These are phyloP conservation scores for Zoanthus solanderi DNA, from an alignment of 92 coral and sea anemone genomes.

Conservation along the genomic window DNA sequence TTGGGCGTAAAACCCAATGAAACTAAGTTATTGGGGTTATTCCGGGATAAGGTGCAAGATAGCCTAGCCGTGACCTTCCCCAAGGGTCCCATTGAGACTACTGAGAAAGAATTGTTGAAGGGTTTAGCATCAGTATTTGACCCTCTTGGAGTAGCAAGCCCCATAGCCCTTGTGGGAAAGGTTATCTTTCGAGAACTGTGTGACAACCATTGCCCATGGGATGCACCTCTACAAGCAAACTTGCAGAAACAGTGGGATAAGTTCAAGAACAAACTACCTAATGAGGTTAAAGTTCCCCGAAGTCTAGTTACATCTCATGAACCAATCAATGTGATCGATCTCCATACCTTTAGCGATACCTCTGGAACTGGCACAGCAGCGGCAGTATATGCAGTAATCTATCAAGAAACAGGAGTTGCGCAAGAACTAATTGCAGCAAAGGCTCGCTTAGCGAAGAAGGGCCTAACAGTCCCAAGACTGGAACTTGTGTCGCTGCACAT, in stretches of 20 bases:
- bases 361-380: neutral
- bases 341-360: conserved; percentile 63
- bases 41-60: conserved; percentile 48
- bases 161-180: conserved; percentile 62
- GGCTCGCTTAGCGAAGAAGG: conserved; percentile 56
- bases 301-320: conserved; percentile 46
- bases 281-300: conserved; percentile 41
- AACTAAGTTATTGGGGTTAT: conserved; percentile 57
- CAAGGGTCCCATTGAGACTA: conserved; percentile 30
- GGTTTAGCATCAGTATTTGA: conserved; percentile 52
- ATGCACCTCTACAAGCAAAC: conserved; percentile 24
- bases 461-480: conserved; percentile 50
- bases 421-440: conserved; percentile 63
- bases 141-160: conserved; percentile 59
- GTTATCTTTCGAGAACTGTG: conserved; percentile 33
- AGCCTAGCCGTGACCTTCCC: conserved; percentile 43
- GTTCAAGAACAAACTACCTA: conserved; percentile 34
- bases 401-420: conserved; percentile 51
- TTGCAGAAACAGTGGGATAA: conserved; percentile 34
- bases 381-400: conserved; percentile 43
- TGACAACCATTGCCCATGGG: conserved; percentile 64
- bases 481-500: conserved; percentile 65
- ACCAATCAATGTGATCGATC: conserved; percentile 39
- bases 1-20: conserved; percentile 58
- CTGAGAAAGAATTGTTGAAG: conserved; percentile 36